Percentiles rank a stretch among this genome's conserved stretches.
Conservation (phyloP, 1,140 invertebrate species). For the Dryas iulia region DNA sequence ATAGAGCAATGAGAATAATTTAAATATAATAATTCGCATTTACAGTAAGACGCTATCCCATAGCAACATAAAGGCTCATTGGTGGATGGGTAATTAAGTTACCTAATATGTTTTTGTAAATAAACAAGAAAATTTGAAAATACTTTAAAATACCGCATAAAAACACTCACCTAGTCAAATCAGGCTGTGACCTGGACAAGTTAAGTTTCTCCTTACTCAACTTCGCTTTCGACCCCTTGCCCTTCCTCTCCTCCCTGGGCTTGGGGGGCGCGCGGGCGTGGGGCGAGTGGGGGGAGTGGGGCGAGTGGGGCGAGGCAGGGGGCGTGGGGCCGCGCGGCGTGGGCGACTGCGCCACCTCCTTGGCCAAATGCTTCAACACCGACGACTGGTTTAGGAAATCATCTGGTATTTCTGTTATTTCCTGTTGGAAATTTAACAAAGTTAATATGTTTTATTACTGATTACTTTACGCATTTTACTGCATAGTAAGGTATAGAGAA, state of each 20-base stretch:
- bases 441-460: too few species aligned
- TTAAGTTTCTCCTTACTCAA: slow-evolving; percentile 82
- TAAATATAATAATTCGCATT: too few species aligned
- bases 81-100: too few species aligned
- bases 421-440: slow-evolving; percentile 77
- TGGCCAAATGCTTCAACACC: slow-evolving; percentile 92
- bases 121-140: too few species aligned
- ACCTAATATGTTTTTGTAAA: too few species aligned
- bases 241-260: slow-evolving; percentile 53
- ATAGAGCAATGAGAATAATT: too few species aligned
- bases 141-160: too few species aligned
- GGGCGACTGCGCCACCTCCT: slow-evolving; percentile 85
- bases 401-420: slow-evolving; percentile 92
- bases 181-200: slow-evolving; percentile 86
- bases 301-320: slow-evolving; percentile 56
- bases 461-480: too few species aligned
- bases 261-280: slow-evolving; percentile 37
- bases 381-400: slow-evolving; percentile 91
- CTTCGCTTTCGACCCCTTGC: slow-evolving; percentile 66
- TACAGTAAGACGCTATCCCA: too few species aligned
- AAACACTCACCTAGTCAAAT: slow-evolving; percentile 69
- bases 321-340: slow-evolving; percentile 70
- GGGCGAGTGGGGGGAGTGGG: slow-evolving; percentile 58
- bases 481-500: too few species aligned
- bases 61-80: too few species aligned